Evolutionary conservation across 92 coral and sea anemone genomes (phyloP).

Genomic region (Nematostella vectensis): DNA sequence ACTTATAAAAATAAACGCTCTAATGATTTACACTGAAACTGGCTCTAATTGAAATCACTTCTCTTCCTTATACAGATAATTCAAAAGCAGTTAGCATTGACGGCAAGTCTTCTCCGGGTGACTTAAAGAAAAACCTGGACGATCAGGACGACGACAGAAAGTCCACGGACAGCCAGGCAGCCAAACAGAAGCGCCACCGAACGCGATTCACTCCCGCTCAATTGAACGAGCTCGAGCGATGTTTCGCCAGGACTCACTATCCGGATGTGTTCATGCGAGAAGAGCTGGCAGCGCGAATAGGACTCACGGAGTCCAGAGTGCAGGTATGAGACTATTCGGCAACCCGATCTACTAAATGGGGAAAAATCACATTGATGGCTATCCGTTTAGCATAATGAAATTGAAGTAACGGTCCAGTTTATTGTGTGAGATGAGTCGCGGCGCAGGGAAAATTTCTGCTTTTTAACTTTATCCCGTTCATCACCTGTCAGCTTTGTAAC

Average conservation of each 20-base stretch:
- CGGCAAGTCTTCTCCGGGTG: constrained; percentile 82
- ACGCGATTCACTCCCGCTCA: constrained; percentile 99
- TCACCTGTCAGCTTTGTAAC: constrained; percentile 20
- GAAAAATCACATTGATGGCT: constrained; percentile 69
- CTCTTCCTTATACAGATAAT: constrained; percentile 71
- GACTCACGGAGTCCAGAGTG: constrained; percentile 97
- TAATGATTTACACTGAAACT: constrained; percentile 89
- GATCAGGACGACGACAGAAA: constrained; percentile 86
- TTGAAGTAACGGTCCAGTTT: constrained; percentile 79
- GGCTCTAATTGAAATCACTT: constrained; percentile 88
- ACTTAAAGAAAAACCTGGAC: constrained; percentile 75
- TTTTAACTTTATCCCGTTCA: constrained; percentile 4
- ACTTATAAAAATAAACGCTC: constrained; percentile 86
- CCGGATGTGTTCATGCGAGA: constrained; percentile 99
- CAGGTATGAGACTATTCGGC: constrained; percentile 62
- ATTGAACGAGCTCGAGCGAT: constrained; percentile 89
- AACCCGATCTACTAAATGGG: constrained; percentile 44
- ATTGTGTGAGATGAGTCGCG: not conserved
- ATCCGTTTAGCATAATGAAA: constrained; percentile 69
- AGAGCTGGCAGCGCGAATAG: constrained; percentile 94
- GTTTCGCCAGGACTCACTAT: constrained; percentile 95
- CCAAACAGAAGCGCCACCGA: constrained; percentile 97
- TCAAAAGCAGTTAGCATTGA: constrained; percentile 73
- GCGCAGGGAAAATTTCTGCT: constrained; percentile 2
- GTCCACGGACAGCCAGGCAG: constrained; percentile 71